phyloP scores from a whole-genome alignment of 1,140 invertebrate genomes.

The Drosophila chauvacae region DNA sequence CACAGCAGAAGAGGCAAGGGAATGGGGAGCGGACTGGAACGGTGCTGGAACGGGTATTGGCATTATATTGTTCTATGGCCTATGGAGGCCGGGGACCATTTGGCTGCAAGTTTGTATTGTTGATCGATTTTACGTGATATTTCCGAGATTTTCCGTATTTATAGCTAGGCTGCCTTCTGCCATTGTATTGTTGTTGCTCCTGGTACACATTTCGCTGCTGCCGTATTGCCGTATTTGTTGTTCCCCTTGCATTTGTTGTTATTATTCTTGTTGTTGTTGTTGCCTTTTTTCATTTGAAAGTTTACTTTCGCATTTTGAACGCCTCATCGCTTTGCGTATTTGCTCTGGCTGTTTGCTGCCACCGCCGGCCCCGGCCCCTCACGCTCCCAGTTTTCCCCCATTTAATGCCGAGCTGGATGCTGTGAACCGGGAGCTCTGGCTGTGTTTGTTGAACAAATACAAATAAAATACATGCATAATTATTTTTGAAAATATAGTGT shows the following conservation, averaged over 20 bases:
- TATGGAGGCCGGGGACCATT: slow-evolving; percentile 63
- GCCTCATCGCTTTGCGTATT: slow-evolving; percentile 72
- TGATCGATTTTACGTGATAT: slow-evolving; percentile 85
- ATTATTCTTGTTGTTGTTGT: slow-evolving; percentile 47
- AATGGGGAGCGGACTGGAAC: slow-evolving; percentile 1
- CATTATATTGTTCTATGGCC: slow-evolving; percentile 42
- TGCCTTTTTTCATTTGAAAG: slow-evolving; percentile 80
- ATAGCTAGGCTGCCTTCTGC: slow-evolving; percentile 61
- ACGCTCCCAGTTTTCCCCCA: slow-evolving; percentile 1
- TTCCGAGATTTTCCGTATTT: slow-evolving; percentile 84
- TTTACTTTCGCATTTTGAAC: slow-evolving; percentile 82
- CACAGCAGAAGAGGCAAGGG: slow-evolving; percentile 6
- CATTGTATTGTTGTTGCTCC: slow-evolving; percentile 34
- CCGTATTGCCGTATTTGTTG: slow-evolving; percentile 69
- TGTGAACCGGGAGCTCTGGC: slow-evolving; percentile 47
- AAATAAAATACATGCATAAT: slow-evolving; percentile 84
- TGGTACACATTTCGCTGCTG: slow-evolving; percentile 68
- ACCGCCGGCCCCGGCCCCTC: slow-evolving; percentile 9
- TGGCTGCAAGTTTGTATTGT: slow-evolving; percentile 84
- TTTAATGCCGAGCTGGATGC: slow-evolving; percentile 27
- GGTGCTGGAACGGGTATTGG: slow-evolving; percentile 21
- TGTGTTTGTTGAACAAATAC: slow-evolving; percentile 81
- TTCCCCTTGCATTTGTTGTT: slow-evolving; percentile 40
- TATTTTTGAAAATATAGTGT: slow-evolving; percentile 83
- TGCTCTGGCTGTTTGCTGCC: slow-evolving; percentile 57